These are phyloP conservation scores for Oscheius sp. DNA, from an alignment of 2,888 invertebrate genomes.

Conservation along the genomic window DNA sequence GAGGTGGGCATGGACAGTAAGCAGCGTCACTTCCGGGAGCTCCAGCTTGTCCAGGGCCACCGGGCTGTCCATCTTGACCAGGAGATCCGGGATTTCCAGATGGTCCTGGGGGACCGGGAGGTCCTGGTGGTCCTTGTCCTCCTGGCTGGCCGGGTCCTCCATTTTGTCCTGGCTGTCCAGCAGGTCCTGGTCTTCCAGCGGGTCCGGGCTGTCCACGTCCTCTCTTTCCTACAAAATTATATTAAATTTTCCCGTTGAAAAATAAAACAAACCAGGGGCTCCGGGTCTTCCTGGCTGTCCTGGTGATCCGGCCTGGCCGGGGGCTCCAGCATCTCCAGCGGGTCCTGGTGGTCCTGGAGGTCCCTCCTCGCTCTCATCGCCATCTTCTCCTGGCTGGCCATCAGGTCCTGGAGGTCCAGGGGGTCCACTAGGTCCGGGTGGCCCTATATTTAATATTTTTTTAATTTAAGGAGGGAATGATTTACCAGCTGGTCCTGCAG, in stretches of 20 bases:
- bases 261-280: background rate
- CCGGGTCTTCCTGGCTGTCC: slow-evolving; percentile 4
- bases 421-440: slow-evolving; percentile 20
- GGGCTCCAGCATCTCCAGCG: slow-evolving; percentile 24
- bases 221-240: background rate
- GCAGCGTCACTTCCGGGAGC: slow-evolving; percentile 30
- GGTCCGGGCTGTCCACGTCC: slow-evolving; percentile 29
- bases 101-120: slow-evolving; percentile 23
- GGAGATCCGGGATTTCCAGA: slow-evolving; percentile 9
- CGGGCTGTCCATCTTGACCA: slow-evolving; percentile 13
- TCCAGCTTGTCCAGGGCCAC: slow-evolving; percentile 22
- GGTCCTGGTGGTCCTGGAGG: slow-evolving; percentile 17
- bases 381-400: slow-evolving; percentile 16
- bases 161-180: slow-evolving; percentile 12
- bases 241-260: too few relatives aligned
- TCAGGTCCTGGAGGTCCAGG: slow-evolving; percentile 23
- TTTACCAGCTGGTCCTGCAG: slow-evolving; percentile 24
- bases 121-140: slow-evolving; percentile 5
- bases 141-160: slow-evolving; percentile 25
- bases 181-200: slow-evolving; percentile 21
- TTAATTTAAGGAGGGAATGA: background rate
- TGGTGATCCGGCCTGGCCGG: slow-evolving; percentile 13
- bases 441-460: background rate
- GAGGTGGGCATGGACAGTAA: slow-evolving; percentile 23
- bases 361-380: slow-evolving; percentile 9